Conservation (phyloP, 1,140 invertebrate species). For the Drosophila willistoni region DNA sequence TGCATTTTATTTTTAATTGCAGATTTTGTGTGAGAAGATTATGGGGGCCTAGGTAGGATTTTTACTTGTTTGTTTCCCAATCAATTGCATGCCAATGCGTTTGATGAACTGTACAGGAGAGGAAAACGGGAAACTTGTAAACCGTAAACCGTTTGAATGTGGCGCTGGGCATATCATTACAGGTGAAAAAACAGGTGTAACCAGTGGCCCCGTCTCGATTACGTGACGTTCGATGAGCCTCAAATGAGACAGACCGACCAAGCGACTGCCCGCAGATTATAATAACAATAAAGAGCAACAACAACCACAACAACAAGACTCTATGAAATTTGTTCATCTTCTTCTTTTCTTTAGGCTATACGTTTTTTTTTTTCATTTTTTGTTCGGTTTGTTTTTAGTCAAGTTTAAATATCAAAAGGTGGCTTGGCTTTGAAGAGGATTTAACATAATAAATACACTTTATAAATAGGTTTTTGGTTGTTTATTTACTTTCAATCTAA, state of each 20-base stretch:
- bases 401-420: conserved; percentile 64
- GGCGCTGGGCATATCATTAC: conserved; percentile 68
- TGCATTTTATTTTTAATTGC: conserved; percentile 61
- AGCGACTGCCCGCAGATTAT: conserved; percentile 35
- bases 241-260: conserved; percentile 24
- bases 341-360: background rate
- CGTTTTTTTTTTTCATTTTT: too few relatives aligned
- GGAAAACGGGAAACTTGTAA: conserved; percentile 46
- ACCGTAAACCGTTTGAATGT: conserved; percentile 53
- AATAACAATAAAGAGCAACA: conserved; percentile 48
- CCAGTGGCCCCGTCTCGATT: conserved; percentile 62
- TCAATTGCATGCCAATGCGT: conserved; percentile 54
- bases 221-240: conserved; percentile 71
- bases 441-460: conserved; percentile 69
- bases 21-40: conserved; percentile 26
- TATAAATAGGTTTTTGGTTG: conserved; percentile 42
- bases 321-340: conserved; percentile 6
- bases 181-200: conserved; percentile 74
- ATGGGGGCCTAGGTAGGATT: conserved; percentile 24
- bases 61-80: conserved; percentile 48
- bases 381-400: conserved; percentile 43
- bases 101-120: conserved; percentile 70
- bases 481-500: conserved; percentile 29
- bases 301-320: background rate
- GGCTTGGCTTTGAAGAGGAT: conserved; percentile 50